Evolutionary conservation across 2,888 invertebrate species (phyloP).

Genomic region (Ethmia dodecea): DNA sequence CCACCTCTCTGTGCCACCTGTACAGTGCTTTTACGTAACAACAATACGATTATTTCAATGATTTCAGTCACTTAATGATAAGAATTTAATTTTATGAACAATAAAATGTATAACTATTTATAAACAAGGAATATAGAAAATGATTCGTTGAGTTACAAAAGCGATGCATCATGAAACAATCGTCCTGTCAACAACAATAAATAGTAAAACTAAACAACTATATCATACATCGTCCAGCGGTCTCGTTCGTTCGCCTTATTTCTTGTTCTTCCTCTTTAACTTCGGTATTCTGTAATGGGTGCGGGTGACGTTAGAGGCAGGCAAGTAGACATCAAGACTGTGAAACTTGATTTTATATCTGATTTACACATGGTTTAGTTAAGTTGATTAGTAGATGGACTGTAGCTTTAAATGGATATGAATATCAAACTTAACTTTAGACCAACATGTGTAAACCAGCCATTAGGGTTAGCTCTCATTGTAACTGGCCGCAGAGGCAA

Average conservation of each 20-base stretch:
- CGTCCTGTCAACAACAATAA: slow-evolving; percentile 41
- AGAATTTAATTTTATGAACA: too few relatives aligned
- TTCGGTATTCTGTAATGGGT: slow-evolving; percentile 73
- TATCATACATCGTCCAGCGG: slow-evolving; percentile 65
- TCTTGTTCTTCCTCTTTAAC: slow-evolving; percentile 71
- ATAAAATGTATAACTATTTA: too few relatives aligned
- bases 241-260: slow-evolving; percentile 58
- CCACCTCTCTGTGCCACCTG: slow-evolving; percentile 32
- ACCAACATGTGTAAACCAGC: too few relatives aligned
- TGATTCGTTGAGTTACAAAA: too few relatives aligned
- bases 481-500: too few relatives aligned
- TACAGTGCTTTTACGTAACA: slow-evolving; percentile 27
- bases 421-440: too few relatives aligned
- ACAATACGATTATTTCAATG: slow-evolving; percentile 24
- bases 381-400: too few relatives aligned
- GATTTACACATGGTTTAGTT: background rate
- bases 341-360: slow-evolving; percentile 8
- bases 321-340: slow-evolving; percentile 24
- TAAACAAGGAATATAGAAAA: too few relatives aligned
- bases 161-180: slow-evolving; percentile 24
- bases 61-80: too few relatives aligned
- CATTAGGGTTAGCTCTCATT: too few relatives aligned
- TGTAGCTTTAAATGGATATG: too few relatives aligned
- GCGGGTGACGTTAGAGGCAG: slow-evolving; percentile 59
- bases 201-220: slow-evolving; percentile 57